These are phyloP conservation scores for Hemicrepidius hirtus DNA, from an alignment of 2,888 invertebrate genomes.

Conservation along the genomic window DNA sequence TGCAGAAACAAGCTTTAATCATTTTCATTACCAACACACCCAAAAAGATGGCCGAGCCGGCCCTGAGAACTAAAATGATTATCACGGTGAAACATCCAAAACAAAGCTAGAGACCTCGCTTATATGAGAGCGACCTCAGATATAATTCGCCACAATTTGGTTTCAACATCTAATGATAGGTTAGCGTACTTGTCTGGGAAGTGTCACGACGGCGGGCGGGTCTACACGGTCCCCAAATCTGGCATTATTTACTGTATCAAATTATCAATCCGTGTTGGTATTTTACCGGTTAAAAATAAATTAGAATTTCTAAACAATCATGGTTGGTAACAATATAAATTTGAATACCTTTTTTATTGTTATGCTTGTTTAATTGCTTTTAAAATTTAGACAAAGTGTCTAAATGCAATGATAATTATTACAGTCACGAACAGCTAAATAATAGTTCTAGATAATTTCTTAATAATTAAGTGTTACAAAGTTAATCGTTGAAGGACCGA, in stretches of 20 bases:
- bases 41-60: conserved; percentile 37
- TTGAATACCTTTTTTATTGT: conserved; percentile 24
- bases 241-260: conserved; percentile 68
- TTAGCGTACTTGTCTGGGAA: conserved; percentile 65
- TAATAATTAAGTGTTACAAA: conserved; percentile 41
- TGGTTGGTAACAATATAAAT: conserved; percentile 32
- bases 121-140: conserved; percentile 64
- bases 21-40: conserved; percentile 21
- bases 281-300: conserved; percentile 53
- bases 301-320: conserved; percentile 44
- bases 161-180: conserved; percentile 68
- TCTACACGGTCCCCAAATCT: conserved; percentile 62
- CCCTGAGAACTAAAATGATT: conserved; percentile 49
- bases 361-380: conserved; percentile 37
- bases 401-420: conserved; percentile 38
- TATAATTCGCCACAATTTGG: conserved; percentile 67
- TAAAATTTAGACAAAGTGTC: conserved; percentile 35
- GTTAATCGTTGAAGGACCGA: conserved; percentile 41
- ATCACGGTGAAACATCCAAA: conserved; percentile 52
- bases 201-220: conserved; percentile 65
- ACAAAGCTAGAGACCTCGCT: conserved; percentile 61
- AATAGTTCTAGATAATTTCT: conserved; percentile 37
- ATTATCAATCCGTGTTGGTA: conserved; percentile 63
- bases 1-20: conserved; percentile 20
- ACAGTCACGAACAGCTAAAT: conserved; percentile 39